Evolutionary conservation across 2,888 invertebrate genomes (phyloP).

Genomic region (Drosophila niveifrons): DNA sequence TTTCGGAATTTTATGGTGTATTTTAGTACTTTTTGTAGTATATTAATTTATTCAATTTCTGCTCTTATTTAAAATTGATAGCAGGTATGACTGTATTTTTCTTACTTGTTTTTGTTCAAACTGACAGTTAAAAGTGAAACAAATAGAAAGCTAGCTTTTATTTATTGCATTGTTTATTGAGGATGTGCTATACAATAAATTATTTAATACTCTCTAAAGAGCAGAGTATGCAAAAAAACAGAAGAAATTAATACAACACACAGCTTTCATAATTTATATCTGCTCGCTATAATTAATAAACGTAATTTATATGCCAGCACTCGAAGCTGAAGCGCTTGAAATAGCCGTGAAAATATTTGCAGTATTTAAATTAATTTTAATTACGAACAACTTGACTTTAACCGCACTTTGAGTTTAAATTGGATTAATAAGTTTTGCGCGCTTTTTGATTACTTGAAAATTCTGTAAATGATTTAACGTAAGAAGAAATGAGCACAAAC

Average conservation of each 20-base stretch:
- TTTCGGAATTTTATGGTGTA: no score
- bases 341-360: slow-evolving; percentile 12
- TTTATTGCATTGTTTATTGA: not conserved
- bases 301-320: slow-evolving; percentile 6
- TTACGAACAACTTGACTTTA: not conserved
- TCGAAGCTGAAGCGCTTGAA: not conserved
- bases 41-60: no score
- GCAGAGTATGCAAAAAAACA: not conserved
- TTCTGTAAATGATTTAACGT: not conserved
- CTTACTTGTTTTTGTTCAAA: no score
- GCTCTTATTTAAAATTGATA: no score
- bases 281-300: slow-evolving; percentile 8
- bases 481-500: not conserved
- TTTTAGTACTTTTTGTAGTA: no score
- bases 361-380: slow-evolving; percentile 17
- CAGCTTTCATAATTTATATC: not conserved
- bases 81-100: no score
- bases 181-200: not conserved
- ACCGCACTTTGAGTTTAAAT: not conserved
- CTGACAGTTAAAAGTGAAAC: not conserved
- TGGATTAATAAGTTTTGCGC: not conserved
- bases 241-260: no score
- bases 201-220: not conserved
- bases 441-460: not conserved
- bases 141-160: not conserved